Percentiles rank a stretch among this genome's conserved stretches.
Conservation (phyloP, 2,888 invertebrate species). For the Cephonodes hylas region DNA sequence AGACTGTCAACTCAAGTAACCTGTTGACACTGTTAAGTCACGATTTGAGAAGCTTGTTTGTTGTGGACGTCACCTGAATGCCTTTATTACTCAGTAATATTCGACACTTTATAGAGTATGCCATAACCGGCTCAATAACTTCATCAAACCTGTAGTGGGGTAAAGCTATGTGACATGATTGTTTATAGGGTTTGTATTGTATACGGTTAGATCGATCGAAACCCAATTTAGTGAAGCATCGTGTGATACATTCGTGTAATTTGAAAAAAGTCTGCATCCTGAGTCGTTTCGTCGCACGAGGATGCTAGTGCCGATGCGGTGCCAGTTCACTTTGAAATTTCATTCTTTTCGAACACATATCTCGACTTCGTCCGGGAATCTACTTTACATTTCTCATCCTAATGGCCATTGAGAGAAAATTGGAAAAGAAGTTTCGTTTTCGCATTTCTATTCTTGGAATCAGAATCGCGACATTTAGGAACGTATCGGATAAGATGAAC, state of each 20-base stretch:
- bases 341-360: constrained; percentile 77
- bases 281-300: constrained; percentile 46
- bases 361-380: constrained; percentile 74
- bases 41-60: constrained; percentile 59
- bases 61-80: constrained; percentile 51
- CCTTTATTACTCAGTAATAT: neutral
- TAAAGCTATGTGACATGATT: neutral
- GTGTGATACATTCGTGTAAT: constrained; percentile 49
- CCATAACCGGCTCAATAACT: neutral
- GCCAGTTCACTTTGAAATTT: constrained; percentile 35
- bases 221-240: constrained; percentile 15
- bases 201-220: constrained; percentile 15
- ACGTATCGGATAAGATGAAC: constrained; percentile 29
- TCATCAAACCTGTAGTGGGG: neutral
- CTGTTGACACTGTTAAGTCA: constrained; percentile 72
- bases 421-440: constrained; percentile 77
- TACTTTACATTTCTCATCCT: constrained; percentile 81
- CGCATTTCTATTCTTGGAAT: constrained; percentile 57
- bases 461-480: constrained; percentile 46
- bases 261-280: constrained; percentile 45
- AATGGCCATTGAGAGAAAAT: constrained; percentile 80
- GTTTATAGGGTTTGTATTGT: neutral
- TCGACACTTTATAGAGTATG: neutral
- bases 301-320: constrained; percentile 16
- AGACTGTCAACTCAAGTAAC: constrained; percentile 76